phyloP scores from a whole-genome alignment of 37 sponge, comb jelly and placozoan genomes.

The Bolinopsis microptera region DNA sequence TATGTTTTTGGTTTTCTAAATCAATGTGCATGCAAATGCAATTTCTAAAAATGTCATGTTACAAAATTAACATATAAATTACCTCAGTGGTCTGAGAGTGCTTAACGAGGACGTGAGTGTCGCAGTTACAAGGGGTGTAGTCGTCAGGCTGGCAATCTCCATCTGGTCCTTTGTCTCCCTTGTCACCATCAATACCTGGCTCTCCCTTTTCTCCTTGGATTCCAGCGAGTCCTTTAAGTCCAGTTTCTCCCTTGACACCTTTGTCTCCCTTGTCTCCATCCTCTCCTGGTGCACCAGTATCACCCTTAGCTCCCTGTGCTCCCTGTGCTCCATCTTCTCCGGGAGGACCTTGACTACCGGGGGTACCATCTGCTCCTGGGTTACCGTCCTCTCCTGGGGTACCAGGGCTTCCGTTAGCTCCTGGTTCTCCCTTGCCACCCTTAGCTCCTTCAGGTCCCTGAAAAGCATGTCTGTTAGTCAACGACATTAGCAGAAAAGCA shows the following conservation, averaged over 20 bases:
- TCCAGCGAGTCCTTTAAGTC: slow-evolving; percentile 66
- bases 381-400: background rate
- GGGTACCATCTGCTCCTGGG: background rate
- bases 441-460: slow-evolving; percentile 12
- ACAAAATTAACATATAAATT: no score
- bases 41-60: no score
- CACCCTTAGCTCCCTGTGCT: background rate
- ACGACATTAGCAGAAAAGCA: no score
- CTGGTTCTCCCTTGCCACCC: background rate
- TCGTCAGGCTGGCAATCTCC: slow-evolving; percentile 60
- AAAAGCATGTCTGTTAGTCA: no score
- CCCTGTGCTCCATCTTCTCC: background rate
- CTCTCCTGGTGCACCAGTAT: slow-evolving; percentile 14
- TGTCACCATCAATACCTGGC: slow-evolving; percentile 47
- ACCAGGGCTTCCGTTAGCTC: background rate
- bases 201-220: slow-evolving; percentile 40
- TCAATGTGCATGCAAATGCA: no score
- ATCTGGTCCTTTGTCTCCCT: slow-evolving; percentile 63
- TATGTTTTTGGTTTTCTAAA: no score
- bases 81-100: slow-evolving; percentile 19
- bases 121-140: slow-evolving; percentile 60
- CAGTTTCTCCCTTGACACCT: slow-evolving; percentile 20
- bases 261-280: slow-evolving; percentile 38
- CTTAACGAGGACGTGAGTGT: slow-evolving; percentile 2
- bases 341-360: background rate